These are phyloP conservation scores for Lasioglossum baleicum DNA, from an alignment of 1,140 invertebrate genomes.

Conservation along the genomic window DNA sequence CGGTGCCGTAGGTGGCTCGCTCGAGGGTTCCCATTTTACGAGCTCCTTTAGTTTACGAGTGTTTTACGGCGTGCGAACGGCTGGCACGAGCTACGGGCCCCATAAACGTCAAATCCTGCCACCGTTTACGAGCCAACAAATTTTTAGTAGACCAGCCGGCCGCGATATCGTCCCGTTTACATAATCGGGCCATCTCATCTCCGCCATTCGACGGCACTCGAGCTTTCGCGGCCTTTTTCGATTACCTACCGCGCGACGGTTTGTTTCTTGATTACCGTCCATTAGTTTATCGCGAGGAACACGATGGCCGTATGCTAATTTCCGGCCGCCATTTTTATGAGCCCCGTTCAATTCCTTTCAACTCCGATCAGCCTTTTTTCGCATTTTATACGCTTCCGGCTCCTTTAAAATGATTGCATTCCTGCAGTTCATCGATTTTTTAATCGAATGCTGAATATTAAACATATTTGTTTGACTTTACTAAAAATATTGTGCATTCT, in stretches of 20 bases:
- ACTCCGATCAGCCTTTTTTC: background rate
- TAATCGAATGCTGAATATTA: too few species aligned
- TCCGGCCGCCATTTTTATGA: background rate
- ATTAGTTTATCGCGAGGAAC: background rate
- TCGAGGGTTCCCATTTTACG: constrained; percentile 61
- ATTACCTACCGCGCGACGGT: background rate
- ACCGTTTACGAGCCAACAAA: constrained; percentile 70
- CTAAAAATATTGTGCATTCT: too few species aligned
- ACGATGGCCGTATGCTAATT: background rate
- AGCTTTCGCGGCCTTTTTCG: background rate
- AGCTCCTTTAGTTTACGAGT: constrained; percentile 71
- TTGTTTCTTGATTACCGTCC: background rate
- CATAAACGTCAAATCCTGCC: constrained; percentile 77
- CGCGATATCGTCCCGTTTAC: constrained; percentile 64
- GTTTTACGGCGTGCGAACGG: constrained; percentile 75
- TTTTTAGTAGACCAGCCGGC: constrained; percentile 68
- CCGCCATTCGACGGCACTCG: background rate
- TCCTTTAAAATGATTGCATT: too few species aligned
- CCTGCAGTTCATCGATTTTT: too few species aligned
- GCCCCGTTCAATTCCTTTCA: background rate
- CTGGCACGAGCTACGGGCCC: constrained; percentile 73
- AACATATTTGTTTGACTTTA: too few species aligned
- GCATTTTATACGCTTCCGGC: background rate
- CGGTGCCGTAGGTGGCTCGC: constrained; percentile 44
- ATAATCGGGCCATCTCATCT: constrained; percentile 61